Percentiles rank a stretch among this genome's conserved stretches.
phyloP scores from a whole-genome alignment of 2,113 vertebrate species.

The Bothrops jararaca region DNA sequence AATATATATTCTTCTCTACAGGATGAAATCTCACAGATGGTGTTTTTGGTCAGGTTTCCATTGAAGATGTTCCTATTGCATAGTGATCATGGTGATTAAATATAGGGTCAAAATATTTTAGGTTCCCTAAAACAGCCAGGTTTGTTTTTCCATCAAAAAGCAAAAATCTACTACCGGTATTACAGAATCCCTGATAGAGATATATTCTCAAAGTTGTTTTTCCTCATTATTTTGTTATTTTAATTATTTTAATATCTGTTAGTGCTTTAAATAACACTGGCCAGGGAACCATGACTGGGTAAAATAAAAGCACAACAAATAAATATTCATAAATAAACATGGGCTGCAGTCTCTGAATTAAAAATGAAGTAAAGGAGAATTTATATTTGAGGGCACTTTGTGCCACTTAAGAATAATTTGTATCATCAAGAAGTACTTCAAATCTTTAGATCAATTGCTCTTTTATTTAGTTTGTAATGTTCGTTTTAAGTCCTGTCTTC shows the following conservation, averaged over 20 bases:
- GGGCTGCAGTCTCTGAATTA: background rate
- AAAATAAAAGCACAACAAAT: background rate
- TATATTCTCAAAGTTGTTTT: background rate
- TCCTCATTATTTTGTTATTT: background rate
- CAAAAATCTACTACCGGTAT: background rate
- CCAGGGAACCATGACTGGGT: background rate
- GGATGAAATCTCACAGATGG: background rate
- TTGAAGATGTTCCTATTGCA: background rate
- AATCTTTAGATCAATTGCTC: background rate
- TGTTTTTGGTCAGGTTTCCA: background rate
- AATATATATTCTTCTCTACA: background rate
- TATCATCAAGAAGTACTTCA: background rate
- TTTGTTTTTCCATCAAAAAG: background rate
- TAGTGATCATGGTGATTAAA: background rate
- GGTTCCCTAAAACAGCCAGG: background rate
- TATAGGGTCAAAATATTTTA: background rate
- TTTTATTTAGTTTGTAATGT: background rate
- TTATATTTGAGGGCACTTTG: background rate
- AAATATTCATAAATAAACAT: background rate
- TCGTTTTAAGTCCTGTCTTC: background rate
- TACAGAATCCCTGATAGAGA: background rate
- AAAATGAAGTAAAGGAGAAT: background rate
- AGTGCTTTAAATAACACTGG: background rate
- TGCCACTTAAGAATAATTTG: background rate
- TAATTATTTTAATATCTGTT: background rate